Evolutionary conservation across 2,797 vertebrate species (phyloP).

Genomic region (Coranthus polyacanthus): DNA sequence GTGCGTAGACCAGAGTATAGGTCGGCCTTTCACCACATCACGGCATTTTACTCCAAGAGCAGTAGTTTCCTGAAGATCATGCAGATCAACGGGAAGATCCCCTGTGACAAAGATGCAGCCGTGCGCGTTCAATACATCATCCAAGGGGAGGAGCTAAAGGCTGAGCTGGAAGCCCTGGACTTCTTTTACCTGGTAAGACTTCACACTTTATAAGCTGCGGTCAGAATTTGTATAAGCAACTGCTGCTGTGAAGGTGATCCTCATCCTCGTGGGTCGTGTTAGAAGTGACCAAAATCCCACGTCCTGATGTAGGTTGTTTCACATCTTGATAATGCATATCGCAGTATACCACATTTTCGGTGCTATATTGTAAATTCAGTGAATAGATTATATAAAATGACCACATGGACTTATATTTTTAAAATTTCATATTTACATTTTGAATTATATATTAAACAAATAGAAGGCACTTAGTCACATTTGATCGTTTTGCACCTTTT

Average conservation of each 20-base stretch:
- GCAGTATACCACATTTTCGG: no score
- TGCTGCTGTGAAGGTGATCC: not conserved
- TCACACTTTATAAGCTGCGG: not conserved
- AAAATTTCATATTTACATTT: no score
- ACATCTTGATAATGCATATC: no score
- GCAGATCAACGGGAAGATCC: slow-evolving; percentile 63
- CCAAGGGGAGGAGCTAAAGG: slow-evolving; percentile 75
- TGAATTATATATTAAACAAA: no score
- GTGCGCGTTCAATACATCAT: slow-evolving; percentile 83
- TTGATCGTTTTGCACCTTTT: no score
- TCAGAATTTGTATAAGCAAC: not conserved
- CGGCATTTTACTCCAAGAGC: slow-evolving; percentile 86
- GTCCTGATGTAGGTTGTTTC: no score
- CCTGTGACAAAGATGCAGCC: slow-evolving; percentile 71
- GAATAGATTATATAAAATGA: no score
- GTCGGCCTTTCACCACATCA: slow-evolving; percentile 26
- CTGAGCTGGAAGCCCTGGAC: slow-evolving; percentile 59
- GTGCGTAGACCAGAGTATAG: slow-evolving; percentile 45
- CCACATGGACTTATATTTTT: no score
- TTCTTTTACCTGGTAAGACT: slow-evolving; percentile 87
- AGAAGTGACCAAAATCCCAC: no score
- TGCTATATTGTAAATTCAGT: no score
- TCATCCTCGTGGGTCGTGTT: no score
- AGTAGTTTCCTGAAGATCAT: slow-evolving; percentile 87
- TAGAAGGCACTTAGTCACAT: no score